Evolutionary conservation across 2,797 vertebrate genomes (phyloP).

Genomic region (Monodelphis domestica): DNA sequence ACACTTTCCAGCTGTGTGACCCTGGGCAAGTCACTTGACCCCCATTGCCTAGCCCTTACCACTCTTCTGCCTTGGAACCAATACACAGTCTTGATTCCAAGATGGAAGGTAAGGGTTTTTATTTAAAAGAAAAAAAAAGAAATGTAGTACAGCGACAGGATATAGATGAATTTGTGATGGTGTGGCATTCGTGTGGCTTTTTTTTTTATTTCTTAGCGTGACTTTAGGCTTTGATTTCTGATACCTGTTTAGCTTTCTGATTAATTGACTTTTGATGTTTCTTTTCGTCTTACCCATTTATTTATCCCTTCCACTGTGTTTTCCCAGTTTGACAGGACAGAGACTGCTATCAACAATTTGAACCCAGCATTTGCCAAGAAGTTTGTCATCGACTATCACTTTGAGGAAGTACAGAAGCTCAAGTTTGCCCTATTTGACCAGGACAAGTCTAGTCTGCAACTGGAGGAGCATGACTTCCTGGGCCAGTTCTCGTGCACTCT

Average conservation of each 20-base stretch:
- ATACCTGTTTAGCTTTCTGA: no score
- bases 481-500: slow-evolving; percentile 96
- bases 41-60: no score
- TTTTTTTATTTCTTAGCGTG: not conserved
- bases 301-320: not conserved
- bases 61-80: no score
- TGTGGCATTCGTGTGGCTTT: not conserved
- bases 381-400: slow-evolving; percentile 96
- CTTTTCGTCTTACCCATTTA: not conserved
- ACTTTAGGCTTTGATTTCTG: not conserved
- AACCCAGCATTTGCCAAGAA: slow-evolving; percentile 98
- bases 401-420: slow-evolving; percentile 98
- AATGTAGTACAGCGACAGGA: not conserved
- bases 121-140: no score
- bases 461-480: slow-evolving; percentile 97
- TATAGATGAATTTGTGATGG: not conserved
- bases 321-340: slow-evolving; percentile 92
- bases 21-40: no score
- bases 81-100: no score
- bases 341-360: slow-evolving; percentile 97
- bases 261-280: no score
- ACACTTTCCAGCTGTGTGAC: no score
- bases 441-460: slow-evolving; percentile 95
- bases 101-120: no score
- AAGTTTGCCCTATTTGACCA: slow-evolving; percentile 98